Evolutionary conservation across 2,888 invertebrate genomes (phyloP).

Genomic region (Mechanitis mazaeus): DNA sequence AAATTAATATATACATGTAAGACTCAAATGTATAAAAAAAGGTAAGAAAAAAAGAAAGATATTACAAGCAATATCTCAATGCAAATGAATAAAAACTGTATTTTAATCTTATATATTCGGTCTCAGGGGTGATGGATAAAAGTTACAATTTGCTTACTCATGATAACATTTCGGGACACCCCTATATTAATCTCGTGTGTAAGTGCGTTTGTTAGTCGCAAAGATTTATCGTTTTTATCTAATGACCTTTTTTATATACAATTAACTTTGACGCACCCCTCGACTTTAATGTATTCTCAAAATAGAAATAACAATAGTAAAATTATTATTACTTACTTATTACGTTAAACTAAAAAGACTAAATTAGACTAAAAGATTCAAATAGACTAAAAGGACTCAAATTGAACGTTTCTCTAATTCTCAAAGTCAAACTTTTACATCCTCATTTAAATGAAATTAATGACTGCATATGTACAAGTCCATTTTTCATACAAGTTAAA

Average conservation of each 20-base stretch:
- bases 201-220: slow-evolving; percentile 22
- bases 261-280: slow-evolving; percentile 16
- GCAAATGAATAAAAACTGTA: too few species aligned
- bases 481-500: slow-evolving; percentile 34
- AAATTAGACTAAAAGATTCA: too few species aligned
- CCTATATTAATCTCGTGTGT: slow-evolving; percentile 39
- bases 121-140: slow-evolving; percentile 65
- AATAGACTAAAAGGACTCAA: too few species aligned
- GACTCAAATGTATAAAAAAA: too few species aligned
- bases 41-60: too few species aligned
- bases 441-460: slow-evolving; percentile 63
- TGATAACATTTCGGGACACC: slow-evolving; percentile 55
- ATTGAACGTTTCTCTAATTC: slow-evolving; percentile 9
- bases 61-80: too few species aligned
- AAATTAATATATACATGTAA: too few species aligned
- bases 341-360: too few species aligned
- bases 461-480: slow-evolving; percentile 39
- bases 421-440: slow-evolving; percentile 41
- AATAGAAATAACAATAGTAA: background rate
- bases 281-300: background rate
- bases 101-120: slow-evolving; percentile 4
- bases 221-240: slow-evolving; percentile 27
- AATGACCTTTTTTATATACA: slow-evolving; percentile 20
- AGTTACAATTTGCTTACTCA: slow-evolving; percentile 62
- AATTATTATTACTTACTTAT: background rate